Evolutionary conservation across 2,888 invertebrate genomes (phyloP), one percentile per base, ranked within the genome.

Genomic region (Leptinotarsa peninsularis): DNA sequence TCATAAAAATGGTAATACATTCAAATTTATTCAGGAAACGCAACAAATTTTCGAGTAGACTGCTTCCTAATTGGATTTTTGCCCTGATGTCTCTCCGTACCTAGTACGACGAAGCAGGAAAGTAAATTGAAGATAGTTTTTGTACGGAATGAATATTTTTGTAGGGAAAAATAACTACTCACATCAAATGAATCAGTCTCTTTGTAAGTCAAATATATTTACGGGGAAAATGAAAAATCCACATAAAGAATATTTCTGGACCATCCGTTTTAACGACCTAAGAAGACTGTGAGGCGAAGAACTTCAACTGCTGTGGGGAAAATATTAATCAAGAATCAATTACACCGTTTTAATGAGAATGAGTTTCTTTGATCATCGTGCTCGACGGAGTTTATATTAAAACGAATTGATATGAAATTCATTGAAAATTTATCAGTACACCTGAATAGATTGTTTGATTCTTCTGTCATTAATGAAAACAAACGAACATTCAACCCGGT

Each of bases 151-250:
- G 17, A 68, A 23, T 68, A 50, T 68, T 23, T 21, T 52, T 21
- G 33, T 21, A 68, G 54, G 54, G 27, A 49, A 68, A 68, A 52
- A 52, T n/a, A 21, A 33, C 33, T 43, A 43, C 5, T 52, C 17
- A n/a, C 54, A 27, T 50, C 52, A n/a, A 50, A 68, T 68, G 21
- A 54, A 68, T 68, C 68, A 68, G 21, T 68, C 52, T n/a, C 1
- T 68, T 68, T 52, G 27, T 68, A 68, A 54, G 54, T 68, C 68
- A 21, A 50, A 68, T 54, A 52, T n/a, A 43, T 33, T 33, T 4
- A 52, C 52, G 5, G 5, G n/a, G 7, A 52, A 52, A 17, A 52
- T 52, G 52, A 52, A 52, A 52, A 52, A n/a, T 1, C 4, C 4
- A 52, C 17, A 52, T 52, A 4, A 52, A 52, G 52, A n/a, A n/a